These are phyloP conservation scores for Cryptotis parvus DNA, from an alignment of 2,113 vertebrate genomes.

Conservation along the genomic window DNA sequence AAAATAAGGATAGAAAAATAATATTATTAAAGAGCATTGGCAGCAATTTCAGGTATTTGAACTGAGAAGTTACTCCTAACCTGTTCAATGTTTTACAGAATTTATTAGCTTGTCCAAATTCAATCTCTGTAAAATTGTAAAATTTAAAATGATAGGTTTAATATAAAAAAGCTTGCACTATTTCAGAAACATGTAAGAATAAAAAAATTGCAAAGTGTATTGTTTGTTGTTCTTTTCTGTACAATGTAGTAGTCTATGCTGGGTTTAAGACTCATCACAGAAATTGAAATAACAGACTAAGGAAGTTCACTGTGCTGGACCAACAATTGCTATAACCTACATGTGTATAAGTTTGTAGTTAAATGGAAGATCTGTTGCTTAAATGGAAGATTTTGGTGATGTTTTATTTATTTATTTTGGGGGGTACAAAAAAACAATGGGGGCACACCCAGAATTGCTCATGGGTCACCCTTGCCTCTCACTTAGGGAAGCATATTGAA, in stretches of 20 bases:
- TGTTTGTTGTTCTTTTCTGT: neutral
- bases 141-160: neutral
- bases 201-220: neutral
- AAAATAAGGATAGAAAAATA: neutral
- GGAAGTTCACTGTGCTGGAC: neutral
- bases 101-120: neutral
- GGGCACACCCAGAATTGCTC: too few species aligned
- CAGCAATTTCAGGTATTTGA: neutral
- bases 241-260: too few species aligned
- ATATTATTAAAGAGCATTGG: neutral
- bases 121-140: neutral
- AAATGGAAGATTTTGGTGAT: neutral
- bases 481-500: too few species aligned
- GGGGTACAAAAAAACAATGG: too few species aligned
- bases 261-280: neutral
- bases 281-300: neutral
- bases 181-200: neutral
- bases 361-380: neutral
- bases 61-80: neutral
- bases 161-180: neutral
- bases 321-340: neutral
- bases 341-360: accelerated
- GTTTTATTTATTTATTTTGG: neutral
- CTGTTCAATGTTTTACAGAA: neutral
- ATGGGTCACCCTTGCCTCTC: too few species aligned